Conservation (phyloP, 2,888 invertebrate genomes). For the Didymodactylos carnosus region DNA sequence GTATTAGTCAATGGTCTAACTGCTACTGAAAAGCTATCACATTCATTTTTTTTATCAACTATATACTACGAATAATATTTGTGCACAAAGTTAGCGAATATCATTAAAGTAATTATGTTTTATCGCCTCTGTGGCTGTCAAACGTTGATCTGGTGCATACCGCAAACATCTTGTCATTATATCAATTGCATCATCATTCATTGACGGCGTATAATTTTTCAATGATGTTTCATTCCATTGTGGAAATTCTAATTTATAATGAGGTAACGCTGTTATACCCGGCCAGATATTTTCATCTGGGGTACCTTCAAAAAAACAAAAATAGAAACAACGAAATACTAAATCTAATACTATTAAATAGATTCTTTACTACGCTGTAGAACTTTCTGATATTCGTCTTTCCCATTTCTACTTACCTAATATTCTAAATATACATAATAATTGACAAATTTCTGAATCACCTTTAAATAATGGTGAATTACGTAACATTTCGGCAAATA, state of each 20-base stretch:
- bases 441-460: constrained; percentile 92
- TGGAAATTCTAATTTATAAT: constrained; percentile 75
- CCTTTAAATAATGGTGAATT: constrained; percentile 64
- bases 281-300: constrained; percentile 68
- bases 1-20: too few relatives aligned
- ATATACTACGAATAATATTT: too few relatives aligned
- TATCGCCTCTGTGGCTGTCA: constrained; percentile 59
- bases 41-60: too few relatives aligned
- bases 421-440: constrained; percentile 73
- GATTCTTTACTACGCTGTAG: too few relatives aligned
- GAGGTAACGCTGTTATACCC: constrained; percentile 58
- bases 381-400: too few relatives aligned
- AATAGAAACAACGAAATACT: too few relatives aligned
- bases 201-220: constrained; percentile 16
- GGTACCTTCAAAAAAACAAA: constrained; percentile 45
- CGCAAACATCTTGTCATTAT: constrained; percentile 58
- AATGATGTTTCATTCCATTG: constrained; percentile 50
- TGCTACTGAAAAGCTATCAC: too few relatives aligned
- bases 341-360: too few relatives aligned
- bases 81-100: too few relatives aligned
- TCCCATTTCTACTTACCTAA: constrained; percentile 28
- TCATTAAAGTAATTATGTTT: constrained; percentile 37
- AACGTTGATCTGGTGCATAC: constrained; percentile 58
- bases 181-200: constrained; percentile 44
- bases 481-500: constrained; percentile 57